phyloP scores from a whole-genome alignment of 2,797 vertebrate genomes.

The Chiropotes sagulatus region DNA sequence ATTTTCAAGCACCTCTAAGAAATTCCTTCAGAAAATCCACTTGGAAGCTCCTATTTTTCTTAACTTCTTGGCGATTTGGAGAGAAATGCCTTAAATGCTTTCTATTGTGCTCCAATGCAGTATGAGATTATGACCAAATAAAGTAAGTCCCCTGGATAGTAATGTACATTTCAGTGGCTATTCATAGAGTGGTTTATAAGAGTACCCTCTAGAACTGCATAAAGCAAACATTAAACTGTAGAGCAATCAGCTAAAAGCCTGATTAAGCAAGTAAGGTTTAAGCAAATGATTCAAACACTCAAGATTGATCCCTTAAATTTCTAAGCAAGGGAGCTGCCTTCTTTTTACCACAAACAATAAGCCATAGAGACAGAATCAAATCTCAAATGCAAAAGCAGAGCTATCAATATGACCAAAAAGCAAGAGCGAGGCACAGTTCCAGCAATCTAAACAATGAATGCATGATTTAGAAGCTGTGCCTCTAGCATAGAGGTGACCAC shows the following conservation, averaged over 20 bases:
- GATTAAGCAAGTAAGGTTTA: constrained; percentile 74
- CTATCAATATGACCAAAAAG: background rate
- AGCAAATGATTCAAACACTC: constrained; percentile 73
- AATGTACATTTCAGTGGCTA: constrained; percentile 30
- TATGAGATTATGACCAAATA: constrained; percentile 40
- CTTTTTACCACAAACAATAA: constrained; percentile 51
- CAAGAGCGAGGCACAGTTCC: background rate
- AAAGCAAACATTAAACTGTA: constrained; percentile 54
- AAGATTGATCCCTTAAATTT: constrained; percentile 64
- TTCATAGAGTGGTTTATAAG: constrained; percentile 29
- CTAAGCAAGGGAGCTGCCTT: background rate
- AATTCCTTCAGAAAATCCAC: constrained; percentile 12
- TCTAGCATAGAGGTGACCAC: background rate
- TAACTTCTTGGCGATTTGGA: background rate
- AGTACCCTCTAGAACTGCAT: constrained; percentile 31
- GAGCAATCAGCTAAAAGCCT: constrained; percentile 75
- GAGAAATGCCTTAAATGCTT: background rate
- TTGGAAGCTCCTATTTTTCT: background rate
- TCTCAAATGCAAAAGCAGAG: constrained; percentile 21
- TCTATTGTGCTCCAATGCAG: background rate
- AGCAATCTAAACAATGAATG: background rate
- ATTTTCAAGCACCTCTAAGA: background rate
- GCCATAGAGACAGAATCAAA: constrained; percentile 50
- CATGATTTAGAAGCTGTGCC: background rate
- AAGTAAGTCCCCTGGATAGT: background rate